Percentiles rank a stretch among this genome's conserved stretches.
phyloP scores from a whole-genome alignment of 1,140 invertebrate species.

The Planococcus citri region DNA sequence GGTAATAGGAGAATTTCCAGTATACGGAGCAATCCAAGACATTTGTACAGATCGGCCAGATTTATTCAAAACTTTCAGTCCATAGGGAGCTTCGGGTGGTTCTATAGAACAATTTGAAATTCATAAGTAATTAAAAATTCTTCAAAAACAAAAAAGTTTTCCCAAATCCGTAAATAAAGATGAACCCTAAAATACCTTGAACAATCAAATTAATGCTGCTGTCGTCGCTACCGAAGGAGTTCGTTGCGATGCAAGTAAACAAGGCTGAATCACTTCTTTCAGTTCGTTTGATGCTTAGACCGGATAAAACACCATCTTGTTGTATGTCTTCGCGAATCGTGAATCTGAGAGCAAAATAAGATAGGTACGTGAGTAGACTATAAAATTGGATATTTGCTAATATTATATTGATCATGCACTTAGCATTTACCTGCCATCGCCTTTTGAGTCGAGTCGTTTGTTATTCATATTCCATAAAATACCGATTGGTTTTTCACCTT shows the following conservation, averaged over 20 bases:
- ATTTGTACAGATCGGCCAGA: constrained; percentile 79
- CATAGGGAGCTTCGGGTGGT: constrained; percentile 82
- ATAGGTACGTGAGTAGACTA: not conserved
- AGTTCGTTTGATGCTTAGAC: constrained; percentile 76
- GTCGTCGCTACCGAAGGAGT: constrained; percentile 88
- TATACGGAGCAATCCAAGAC: constrained; percentile 84
- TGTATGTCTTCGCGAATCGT: constrained; percentile 83
- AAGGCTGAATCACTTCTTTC: constrained; percentile 81
- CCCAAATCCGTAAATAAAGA: constrained; percentile 12
- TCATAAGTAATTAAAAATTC: no score
- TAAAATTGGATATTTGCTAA: not conserved
- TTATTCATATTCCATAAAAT: constrained; percentile 94
- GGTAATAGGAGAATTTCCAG: constrained; percentile 88
- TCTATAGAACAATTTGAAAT: constrained; percentile 45
- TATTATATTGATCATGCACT: not conserved
- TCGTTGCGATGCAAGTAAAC: constrained; percentile 88
- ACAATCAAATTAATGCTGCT: constrained; percentile 92
- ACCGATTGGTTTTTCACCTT: constrained; percentile 90
- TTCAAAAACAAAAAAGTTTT: not conserved
- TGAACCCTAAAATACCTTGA: constrained; percentile 50
- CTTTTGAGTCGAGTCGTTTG: constrained; percentile 75
- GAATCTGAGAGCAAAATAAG: constrained; percentile 46
- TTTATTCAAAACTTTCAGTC: constrained; percentile 80
- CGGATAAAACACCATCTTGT: constrained; percentile 71
- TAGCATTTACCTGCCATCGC: constrained; percentile 43